These are phyloP conservation scores for Thalpophila matura DNA, from an alignment of 2,888 invertebrate species.

Conservation along the genomic window DNA sequence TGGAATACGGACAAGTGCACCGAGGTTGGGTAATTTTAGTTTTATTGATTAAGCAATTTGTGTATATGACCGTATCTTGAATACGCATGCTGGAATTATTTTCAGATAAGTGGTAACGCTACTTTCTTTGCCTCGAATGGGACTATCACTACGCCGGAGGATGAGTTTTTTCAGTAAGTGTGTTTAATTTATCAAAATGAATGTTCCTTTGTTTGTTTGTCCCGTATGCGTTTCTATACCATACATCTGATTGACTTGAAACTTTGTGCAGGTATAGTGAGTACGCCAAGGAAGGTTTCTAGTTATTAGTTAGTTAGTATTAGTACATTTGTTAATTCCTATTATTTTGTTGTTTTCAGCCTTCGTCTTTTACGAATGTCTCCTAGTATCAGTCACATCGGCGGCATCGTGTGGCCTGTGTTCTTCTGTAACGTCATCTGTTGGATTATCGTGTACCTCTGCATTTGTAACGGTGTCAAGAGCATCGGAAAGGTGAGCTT, in stretches of 20 bases:
- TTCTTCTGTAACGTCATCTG: constrained; percentile 94
- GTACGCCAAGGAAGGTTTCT: too few species aligned
- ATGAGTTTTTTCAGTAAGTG: constrained; percentile 96
- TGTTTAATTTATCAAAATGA: not conserved
- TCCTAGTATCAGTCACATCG: constrained; percentile 93
- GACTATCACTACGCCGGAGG: constrained; percentile 92
- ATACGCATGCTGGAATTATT: constrained; percentile 49
- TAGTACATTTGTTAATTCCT: not conserved
- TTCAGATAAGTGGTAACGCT: constrained; percentile 83
- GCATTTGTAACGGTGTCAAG: constrained; percentile 96
- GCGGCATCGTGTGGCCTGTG: constrained; percentile 95
- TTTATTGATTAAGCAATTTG: constrained; percentile 42
- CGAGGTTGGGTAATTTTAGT: constrained; percentile 83
- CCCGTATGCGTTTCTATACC: too few species aligned
- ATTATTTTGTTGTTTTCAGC: constrained; percentile 86
- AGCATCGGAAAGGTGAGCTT: constrained; percentile 94
- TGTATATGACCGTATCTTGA: constrained; percentile 22
- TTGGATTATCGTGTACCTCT: constrained; percentile 95
- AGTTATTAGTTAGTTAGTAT: too few species aligned
- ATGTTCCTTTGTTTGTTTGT: constrained; percentile 2
- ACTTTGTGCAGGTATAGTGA: too few species aligned
- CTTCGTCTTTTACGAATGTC: constrained; percentile 95
- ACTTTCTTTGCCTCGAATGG: constrained; percentile 76
- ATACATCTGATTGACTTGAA: too few species aligned
- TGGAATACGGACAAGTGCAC: constrained; percentile 96